Evolutionary conservation across 2,888 invertebrate genomes (phyloP).

Genomic region (Oxytorus armatus): DNA sequence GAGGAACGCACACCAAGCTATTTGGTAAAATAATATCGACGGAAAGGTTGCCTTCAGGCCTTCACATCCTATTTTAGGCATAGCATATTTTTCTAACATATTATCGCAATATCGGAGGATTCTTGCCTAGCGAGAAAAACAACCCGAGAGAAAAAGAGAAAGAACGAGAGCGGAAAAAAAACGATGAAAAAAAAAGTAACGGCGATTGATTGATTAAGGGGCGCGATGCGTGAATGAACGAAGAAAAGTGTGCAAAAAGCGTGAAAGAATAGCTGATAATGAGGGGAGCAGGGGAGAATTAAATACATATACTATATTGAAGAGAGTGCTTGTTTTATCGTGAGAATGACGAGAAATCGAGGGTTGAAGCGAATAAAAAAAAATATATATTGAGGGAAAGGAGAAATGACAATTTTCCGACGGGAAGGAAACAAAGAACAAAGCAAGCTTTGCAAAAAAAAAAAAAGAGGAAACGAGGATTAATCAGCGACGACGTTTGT

Average conservation of each 20-base stretch:
- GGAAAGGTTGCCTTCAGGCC: constrained; percentile 83
- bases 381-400: constrained; percentile 27
- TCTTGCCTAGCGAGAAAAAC: constrained; percentile 79
- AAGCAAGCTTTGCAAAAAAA: constrained; percentile 26
- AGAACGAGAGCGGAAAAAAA: constrained; percentile 70
- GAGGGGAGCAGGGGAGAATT: constrained; percentile 54
- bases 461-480: constrained; percentile 66
- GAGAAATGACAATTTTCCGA: constrained; percentile 46
- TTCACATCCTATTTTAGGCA: constrained; percentile 84
- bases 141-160: constrained; percentile 63
- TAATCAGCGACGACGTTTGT: constrained; percentile 79
- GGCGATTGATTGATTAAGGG: constrained; percentile 60
- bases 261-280: constrained; percentile 64
- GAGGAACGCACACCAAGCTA: constrained; percentile 73
- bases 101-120: constrained; percentile 82
- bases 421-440: constrained; percentile 1
- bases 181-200: constrained; percentile 66
- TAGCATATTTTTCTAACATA: constrained; percentile 84
- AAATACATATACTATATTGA: constrained; percentile 65
- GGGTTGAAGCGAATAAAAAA: constrained; percentile 54
- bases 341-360: constrained; percentile 59
- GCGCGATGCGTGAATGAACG: constrained; percentile 63
- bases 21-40: constrained; percentile 77
- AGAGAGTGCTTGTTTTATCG: constrained; percentile 60
- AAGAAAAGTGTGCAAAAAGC: constrained; percentile 44